A percentile compares a stretch with the other conserved stretches of the same genome.
phyloP scores from a whole-genome alignment of 2,113 vertebrate species.

The Chamaetylas fuelleborni region DNA sequence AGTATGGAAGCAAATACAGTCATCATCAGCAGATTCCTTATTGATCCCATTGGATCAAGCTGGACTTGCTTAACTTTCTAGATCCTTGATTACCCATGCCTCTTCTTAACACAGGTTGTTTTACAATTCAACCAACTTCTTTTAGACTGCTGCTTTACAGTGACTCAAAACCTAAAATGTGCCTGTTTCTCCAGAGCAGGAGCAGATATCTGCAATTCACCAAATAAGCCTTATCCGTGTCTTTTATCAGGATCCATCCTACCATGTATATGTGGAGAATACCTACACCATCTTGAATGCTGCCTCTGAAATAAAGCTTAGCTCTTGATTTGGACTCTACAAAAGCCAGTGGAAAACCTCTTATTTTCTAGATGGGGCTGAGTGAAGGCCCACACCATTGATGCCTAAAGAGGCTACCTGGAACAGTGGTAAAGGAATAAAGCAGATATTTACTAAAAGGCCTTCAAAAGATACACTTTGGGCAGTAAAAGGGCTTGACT shows the following conservation, averaged over 20 bases:
- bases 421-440: too few relatives aligned
- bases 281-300: background rate
- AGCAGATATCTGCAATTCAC: background rate
- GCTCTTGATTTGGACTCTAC: background rate
- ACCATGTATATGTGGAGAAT: background rate
- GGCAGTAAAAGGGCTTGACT: too few relatives aligned
- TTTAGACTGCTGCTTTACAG: background rate
- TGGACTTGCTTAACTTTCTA: background rate
- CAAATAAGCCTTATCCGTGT: background rate
- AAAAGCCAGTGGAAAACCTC: background rate
- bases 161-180: background rate
- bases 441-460: too few relatives aligned
- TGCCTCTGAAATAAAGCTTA: background rate
- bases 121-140: background rate
- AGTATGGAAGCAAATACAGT: background rate
- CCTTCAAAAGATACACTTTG: too few relatives aligned
- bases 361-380: background rate
- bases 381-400: background rate
- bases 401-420: too few relatives aligned
- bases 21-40: background rate
- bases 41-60: background rate
- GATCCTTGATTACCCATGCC: background rate
- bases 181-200: background rate
- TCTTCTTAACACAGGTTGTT: background rate
- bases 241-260: background rate